phyloP scores from a whole-genome alignment of 1,140 invertebrate genomes.

The Penaeus chinensis region DNA sequence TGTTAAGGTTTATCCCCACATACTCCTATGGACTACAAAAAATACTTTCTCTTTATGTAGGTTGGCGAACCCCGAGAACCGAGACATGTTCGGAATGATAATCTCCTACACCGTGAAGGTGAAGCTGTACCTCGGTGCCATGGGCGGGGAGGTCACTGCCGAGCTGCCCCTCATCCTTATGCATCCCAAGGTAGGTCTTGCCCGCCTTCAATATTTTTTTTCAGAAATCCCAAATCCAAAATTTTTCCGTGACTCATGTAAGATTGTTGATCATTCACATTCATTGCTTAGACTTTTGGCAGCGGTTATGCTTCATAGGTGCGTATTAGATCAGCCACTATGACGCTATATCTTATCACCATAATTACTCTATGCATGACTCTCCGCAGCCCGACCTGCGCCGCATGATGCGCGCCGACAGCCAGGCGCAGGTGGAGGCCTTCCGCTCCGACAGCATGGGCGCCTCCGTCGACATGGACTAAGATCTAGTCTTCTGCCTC shows the following conservation, averaged over 20 bases:
- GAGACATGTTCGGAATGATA: conserved; percentile 89
- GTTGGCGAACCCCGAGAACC: conserved; percentile 81
- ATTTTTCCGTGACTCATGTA: too few species aligned
- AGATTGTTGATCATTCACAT: too few species aligned
- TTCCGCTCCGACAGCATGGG: conserved; percentile 65
- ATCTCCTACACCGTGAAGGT: conserved; percentile 94
- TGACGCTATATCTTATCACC: too few species aligned
- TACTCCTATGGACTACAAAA: too few species aligned
- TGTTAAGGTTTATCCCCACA: too few species aligned
- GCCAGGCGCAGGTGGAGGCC: conserved; percentile 52
- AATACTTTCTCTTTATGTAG: conserved; percentile 68
- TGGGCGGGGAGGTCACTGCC: too few species aligned
- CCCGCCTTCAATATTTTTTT: not conserved
- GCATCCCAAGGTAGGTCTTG: conserved; percentile 81
- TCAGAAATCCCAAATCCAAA: too few species aligned
- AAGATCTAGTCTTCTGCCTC: not conserved
- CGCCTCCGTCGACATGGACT: conserved; percentile 50
- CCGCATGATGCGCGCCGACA: conserved; percentile 20
- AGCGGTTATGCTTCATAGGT: too few species aligned
- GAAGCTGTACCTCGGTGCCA: conserved; percentile 86
- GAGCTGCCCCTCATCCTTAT: conserved; percentile 87
- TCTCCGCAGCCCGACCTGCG: conserved; percentile 60
- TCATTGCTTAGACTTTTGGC: too few species aligned
- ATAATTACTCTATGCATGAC: too few species aligned
- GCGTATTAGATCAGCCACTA: too few species aligned